Conservation (phyloP, 2,797 vertebrate species). For the Betta splendens region DNA sequence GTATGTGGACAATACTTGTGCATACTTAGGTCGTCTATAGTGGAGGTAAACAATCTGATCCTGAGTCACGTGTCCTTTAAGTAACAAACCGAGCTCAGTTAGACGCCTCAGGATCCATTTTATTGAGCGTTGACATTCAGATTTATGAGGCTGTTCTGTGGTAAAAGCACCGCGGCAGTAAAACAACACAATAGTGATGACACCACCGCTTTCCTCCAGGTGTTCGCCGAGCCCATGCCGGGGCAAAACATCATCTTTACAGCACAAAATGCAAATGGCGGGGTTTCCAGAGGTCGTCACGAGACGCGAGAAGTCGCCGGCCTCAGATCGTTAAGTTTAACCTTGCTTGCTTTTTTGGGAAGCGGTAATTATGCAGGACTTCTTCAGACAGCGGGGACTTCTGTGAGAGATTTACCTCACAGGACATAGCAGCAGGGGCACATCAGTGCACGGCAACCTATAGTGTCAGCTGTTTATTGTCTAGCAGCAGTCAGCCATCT, state of each 20-base stretch:
- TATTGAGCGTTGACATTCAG: slow-evolving; percentile 43
- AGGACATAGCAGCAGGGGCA: slow-evolving; percentile 53
- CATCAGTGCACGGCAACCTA: slow-evolving; percentile 61
- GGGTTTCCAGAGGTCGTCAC: slow-evolving; percentile 46
- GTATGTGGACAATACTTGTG: too few species aligned
- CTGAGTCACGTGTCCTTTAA: slow-evolving; percentile 35
- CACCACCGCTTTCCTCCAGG: slow-evolving; percentile 48
- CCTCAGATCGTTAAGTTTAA: slow-evolving; percentile 58
- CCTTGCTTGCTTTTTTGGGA: slow-evolving; percentile 37
- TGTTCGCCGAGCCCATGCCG: slow-evolving; percentile 45
- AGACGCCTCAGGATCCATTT: slow-evolving; percentile 45
- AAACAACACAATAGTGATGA: slow-evolving; percentile 61
- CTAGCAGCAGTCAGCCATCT: slow-evolving; percentile 67
- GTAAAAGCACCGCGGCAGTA: slow-evolving; percentile 46
- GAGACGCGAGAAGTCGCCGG: slow-evolving; percentile 51
- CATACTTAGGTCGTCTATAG: slow-evolving; percentile 3
- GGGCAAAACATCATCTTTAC: slow-evolving; percentile 37
- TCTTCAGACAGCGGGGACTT: slow-evolving; percentile 46
- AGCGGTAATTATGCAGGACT: slow-evolving; percentile 45
- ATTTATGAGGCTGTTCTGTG: slow-evolving; percentile 47
- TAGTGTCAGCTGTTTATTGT: slow-evolving; percentile 79
- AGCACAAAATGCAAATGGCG: slow-evolving; percentile 61
- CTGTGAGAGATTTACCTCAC: slow-evolving; percentile 53
- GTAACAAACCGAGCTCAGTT: slow-evolving; percentile 30
- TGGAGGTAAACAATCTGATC: slow-evolving; percentile 40